A percentile compares a stretch with the other conserved stretches of the same genome.
phyloP scores from a whole-genome alignment of 2,797 vertebrate genomes.

The Eospalax fontanierii region DNA sequence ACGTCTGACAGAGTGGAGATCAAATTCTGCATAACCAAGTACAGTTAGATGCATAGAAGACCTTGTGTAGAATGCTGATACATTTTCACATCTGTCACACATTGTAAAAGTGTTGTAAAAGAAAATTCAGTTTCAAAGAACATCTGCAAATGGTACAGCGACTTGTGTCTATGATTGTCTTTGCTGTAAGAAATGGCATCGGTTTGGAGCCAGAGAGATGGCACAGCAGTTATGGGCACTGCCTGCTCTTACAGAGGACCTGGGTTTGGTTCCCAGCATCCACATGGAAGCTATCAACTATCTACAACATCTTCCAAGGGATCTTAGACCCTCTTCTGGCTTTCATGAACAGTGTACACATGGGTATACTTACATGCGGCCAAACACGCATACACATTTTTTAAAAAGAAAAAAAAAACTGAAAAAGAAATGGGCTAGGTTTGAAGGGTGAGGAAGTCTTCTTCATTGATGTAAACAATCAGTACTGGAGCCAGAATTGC shows the following conservation, averaged over 20 bases:
- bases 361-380: too few species aligned
- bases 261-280: too few species aligned
- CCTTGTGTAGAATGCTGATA: accelerated
- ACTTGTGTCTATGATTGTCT: neutral
- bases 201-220: too few species aligned
- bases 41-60: conserved; percentile 85
- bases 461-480: conserved; percentile 82
- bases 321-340: too few species aligned
- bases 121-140: neutral
- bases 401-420: too few species aligned
- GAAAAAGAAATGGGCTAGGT: conserved; percentile 71
- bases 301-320: too few species aligned
- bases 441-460: conserved; percentile 86
- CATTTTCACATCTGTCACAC: accelerated
- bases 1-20: conserved; percentile 89
- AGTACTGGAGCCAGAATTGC: conserved; percentile 90
- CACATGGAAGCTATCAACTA: too few species aligned
- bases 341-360: too few species aligned
- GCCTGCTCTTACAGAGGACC: too few species aligned
- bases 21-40: conserved; percentile 86
- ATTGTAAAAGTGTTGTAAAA: conserved; percentile 37
- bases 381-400: too few species aligned
- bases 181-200: conserved; percentile 79
- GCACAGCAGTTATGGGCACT: too few species aligned
- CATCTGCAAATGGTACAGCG: accelerated